A percentile compares a stretch with the other conserved stretches of the same genome.
phyloP scores from a whole-genome alignment of 2,113 vertebrate genomes.

The Actinemys pallida region DNA sequence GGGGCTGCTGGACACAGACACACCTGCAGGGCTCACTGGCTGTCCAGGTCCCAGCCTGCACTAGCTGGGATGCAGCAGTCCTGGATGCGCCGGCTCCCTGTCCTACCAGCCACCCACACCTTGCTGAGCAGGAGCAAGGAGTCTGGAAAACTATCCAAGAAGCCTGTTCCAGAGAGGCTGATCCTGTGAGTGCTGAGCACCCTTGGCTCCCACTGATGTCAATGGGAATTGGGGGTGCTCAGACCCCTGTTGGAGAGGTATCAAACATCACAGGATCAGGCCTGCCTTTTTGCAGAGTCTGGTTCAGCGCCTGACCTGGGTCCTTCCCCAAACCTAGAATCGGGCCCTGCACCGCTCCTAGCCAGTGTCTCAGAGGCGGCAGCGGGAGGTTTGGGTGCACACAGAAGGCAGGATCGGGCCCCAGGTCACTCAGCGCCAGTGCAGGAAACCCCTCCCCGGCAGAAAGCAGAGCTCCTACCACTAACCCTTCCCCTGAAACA shows the following conservation, averaged over 20 bases:
- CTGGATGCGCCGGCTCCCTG: too few relatives aligned
- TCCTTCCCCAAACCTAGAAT: too few relatives aligned
- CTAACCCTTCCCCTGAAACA: too few relatives aligned
- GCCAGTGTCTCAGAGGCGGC: neutral
- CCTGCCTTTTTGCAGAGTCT: neutral
- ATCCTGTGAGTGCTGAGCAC: neutral
- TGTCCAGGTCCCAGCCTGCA: too few relatives aligned
- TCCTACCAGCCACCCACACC: too few relatives aligned
- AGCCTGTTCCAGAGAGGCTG: neutral
- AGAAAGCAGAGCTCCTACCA: too few relatives aligned
- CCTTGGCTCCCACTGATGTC: neutral
- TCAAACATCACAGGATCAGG: neutral
- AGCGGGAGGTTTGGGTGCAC: neutral
- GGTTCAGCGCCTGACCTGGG: neutral
- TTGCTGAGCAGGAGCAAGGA: neutral
- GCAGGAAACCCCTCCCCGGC: neutral
- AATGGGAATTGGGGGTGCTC: neutral
- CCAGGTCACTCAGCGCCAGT: neutral
- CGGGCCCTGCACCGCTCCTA: neutral
- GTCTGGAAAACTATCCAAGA: neutral
- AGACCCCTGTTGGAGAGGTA: neutral
- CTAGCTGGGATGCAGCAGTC: too few relatives aligned
- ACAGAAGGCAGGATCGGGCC: neutral
- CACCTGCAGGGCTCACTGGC: too few relatives aligned
- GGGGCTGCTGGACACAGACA: too few relatives aligned